Evolutionary conservation across 2,797 vertebrate species (phyloP), one percentile per base, ranked within the genome.

Genomic region (Pipistrellus nathusii): DNA sequence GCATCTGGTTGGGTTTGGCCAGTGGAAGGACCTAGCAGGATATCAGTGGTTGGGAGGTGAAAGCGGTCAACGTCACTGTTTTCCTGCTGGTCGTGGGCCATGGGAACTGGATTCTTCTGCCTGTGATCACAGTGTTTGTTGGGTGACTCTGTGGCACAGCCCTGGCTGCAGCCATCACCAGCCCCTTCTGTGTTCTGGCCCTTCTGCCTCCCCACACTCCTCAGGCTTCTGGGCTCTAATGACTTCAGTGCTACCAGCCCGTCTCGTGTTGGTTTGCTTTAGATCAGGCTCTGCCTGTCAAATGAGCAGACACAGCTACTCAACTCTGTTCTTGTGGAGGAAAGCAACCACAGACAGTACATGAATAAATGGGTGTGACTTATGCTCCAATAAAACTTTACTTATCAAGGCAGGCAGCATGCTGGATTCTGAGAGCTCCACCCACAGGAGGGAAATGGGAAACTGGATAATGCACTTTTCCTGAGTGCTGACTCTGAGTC

Each of bases 331-430:
- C 1, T 5, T 20, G 10, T 23, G 13, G 12, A 75, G 2, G 11
- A 59, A 48, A 35, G 30, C 18, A 59, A n/a, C 21, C 77, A 72
- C 18, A 59, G 48, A 81, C 4, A 51, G 3, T 44, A 25, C 3
- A 9, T 17, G 9, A 69, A 66, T 27, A 84, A 90, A 62, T 32
- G 35, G 18, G 1, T 0, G 0, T 90, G 13, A 12, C 15, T 59
- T 59, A 8, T 64, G 17, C 86, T 73, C 44, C 35, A 86, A 7
- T 44, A 78, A 89, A 57, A 35, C 30, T 85, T 90, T 59, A 57
- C 72, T 89, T 86, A 38, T 17, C 90, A 44, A 51, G n/a, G 44
- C 17, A 62, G 27, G 27, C 48, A 90, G 51, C 21, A 20, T 38
- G 14, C 11, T 69, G 38, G 15, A 90, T 85, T 82, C 25, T 75